Evolutionary conservation across 2,797 vertebrate species (phyloP).

Genomic region (Microchirus variegatus): DNA sequence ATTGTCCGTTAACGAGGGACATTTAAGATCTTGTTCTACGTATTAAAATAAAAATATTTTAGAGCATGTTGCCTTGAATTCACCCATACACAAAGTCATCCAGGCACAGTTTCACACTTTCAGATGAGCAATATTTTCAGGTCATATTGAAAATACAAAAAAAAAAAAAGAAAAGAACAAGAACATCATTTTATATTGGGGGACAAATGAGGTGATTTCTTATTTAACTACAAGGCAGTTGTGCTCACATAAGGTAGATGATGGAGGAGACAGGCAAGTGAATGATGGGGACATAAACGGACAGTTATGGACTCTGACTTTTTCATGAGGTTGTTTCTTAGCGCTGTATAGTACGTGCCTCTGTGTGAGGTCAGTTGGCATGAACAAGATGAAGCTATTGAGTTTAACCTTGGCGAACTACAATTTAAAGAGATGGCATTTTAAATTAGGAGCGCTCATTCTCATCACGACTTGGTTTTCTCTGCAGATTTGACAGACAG

Average conservation of each 20-base stretch:
- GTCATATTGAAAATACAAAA: background rate
- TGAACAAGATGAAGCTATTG: constrained; percentile 24
- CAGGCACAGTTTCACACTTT: background rate
- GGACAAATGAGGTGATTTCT: constrained; percentile 4
- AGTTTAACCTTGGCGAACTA: constrained; percentile 57
- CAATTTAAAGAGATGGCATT: constrained; percentile 59
- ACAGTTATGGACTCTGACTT: constrained; percentile 14
- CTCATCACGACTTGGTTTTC: constrained; percentile 62
- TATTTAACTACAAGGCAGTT: background rate
- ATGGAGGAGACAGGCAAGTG: constrained; percentile 15
- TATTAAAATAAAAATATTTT: too few species aligned
- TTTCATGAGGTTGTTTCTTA: constrained; percentile 9
- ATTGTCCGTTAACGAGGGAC: too few species aligned
- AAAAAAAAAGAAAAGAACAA: background rate
- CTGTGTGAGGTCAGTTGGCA: constrained; percentile 29
- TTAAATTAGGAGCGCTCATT: constrained; percentile 56
- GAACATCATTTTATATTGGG: background rate
- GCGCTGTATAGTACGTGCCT: background rate
- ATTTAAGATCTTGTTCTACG: too few species aligned
- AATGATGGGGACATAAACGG: constrained; percentile 16
- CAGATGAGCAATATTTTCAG: background rate
- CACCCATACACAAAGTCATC: too few species aligned
- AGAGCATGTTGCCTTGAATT: too few species aligned
- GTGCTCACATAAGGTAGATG: background rate
- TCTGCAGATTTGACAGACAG: constrained; percentile 46